Percentiles rank a stretch among this genome's conserved stretches.
Evolutionary conservation across 2,113 vertebrate species (phyloP).

Genomic region (Megatriorchis doriae): DNA sequence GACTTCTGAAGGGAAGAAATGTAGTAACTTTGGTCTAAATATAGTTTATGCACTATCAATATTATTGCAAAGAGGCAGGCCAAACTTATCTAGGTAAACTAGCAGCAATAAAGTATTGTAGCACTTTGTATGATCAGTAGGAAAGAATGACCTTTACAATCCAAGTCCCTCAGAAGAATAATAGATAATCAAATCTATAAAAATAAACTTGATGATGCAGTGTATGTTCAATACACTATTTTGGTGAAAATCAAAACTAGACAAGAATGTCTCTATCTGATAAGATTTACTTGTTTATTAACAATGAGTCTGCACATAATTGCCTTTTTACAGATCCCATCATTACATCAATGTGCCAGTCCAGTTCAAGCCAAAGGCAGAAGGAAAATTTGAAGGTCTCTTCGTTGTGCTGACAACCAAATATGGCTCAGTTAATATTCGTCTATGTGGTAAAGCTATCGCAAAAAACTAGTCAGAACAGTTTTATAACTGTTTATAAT

Average conservation of each 20-base stretch:
- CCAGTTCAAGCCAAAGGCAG: constrained; percentile 83
- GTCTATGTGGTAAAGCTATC: constrained; percentile 83
- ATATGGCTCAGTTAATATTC: constrained; percentile 76
- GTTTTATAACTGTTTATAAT: neutral
- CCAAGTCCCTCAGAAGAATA: neutral
- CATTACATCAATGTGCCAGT: constrained; percentile 95
- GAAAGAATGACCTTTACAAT: neutral
- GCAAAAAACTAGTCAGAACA: constrained; percentile 11
- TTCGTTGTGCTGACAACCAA: constrained; percentile 79
- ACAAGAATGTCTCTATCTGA: neutral
- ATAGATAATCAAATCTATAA: neutral
- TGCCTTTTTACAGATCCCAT: constrained; percentile 74
- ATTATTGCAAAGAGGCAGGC: neutral
- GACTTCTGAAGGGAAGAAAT: neutral
- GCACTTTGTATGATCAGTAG: neutral
- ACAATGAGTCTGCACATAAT: neutral
- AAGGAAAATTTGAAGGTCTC: constrained; percentile 77
- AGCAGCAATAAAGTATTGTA: neutral
- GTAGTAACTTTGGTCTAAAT: neutral
- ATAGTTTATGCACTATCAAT: neutral
- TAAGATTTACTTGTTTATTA: neutral
- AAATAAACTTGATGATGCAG: neutral
- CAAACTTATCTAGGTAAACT: neutral
- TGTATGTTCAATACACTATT: neutral
- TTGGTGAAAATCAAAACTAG: neutral